Conservation (phyloP, 1,140 invertebrate species). For the Drosophila murphyi region DNA sequence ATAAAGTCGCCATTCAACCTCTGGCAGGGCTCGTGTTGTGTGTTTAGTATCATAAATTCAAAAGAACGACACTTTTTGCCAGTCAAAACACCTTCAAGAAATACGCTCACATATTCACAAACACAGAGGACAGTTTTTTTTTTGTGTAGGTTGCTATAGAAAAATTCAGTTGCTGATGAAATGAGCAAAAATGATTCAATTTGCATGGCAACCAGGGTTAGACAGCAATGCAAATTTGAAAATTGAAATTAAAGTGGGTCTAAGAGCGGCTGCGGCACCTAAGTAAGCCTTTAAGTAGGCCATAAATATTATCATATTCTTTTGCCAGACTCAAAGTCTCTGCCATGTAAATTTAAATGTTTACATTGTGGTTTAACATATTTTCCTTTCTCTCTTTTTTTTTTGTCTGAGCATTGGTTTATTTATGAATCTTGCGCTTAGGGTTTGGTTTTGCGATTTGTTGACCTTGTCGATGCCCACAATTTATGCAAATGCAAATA, state of each 20-base stretch:
- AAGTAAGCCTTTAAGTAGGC: slow-evolving; percentile 61
- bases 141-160: slow-evolving; percentile 29
- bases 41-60: slow-evolving; percentile 59
- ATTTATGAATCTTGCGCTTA: slow-evolving; percentile 40
- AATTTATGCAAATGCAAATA: slow-evolving; percentile 61
- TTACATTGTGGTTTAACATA: slow-evolving; percentile 58
- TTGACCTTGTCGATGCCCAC: slow-evolving; percentile 33
- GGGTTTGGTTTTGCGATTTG: slow-evolving; percentile 6
- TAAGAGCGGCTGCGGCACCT: slow-evolving; percentile 38
- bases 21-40: slow-evolving; percentile 32
- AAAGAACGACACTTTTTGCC: slow-evolving; percentile 53
- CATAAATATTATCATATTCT: slow-evolving; percentile 49
- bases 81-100: slow-evolving; percentile 33
- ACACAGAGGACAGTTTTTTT: background rate
- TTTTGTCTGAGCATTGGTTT: slow-evolving; percentile 50
- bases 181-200: slow-evolving; percentile 66
- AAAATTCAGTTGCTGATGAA: slow-evolving; percentile 45
- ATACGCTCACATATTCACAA: slow-evolving; percentile 1
- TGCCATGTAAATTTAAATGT: slow-evolving; percentile 54
- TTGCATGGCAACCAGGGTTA: slow-evolving; percentile 49
- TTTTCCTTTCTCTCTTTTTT: slow-evolving; percentile 1
- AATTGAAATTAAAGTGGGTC: slow-evolving; percentile 65
- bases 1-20: slow-evolving; percentile 46
- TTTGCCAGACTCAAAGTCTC: slow-evolving; percentile 21
- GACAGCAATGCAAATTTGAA: slow-evolving; percentile 55